Base-by-base conservation (phyloP, 2,113 vertebrate species). In the Balaenoptera acutorostrata region DNA sequence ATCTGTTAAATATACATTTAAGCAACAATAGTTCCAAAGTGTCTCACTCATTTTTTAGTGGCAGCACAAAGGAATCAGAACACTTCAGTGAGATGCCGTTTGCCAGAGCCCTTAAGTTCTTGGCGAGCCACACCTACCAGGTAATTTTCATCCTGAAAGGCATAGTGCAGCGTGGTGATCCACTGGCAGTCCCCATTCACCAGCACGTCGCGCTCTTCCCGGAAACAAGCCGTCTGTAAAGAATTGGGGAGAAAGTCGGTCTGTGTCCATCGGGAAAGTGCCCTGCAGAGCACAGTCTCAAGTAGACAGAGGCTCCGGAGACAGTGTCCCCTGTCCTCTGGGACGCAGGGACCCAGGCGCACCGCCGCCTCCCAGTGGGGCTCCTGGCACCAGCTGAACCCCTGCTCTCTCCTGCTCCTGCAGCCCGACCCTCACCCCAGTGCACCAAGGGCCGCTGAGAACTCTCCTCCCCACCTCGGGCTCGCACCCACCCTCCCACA, bases 171-270 rank as follows among this genome's bases (percentile, higher is more conserved):
- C 0, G 99, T 99, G 0, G 99, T 99, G 98, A 99, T 99, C 99
- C 99, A 99, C 98, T 99, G 99, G 92, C 99, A 99, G 98, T 99
- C 99, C 36, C 99, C 99, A 9, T 99, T 99, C 98, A 99, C 99
- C 98, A 99, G 98, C 88, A 99, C 99, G 0, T 99, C 99, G 0
- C 99, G 98, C 96, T 99, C 99, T 36, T 99, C 99, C 78, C 99
- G 98, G 98, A 99, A 99, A 95, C 99, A 99, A 12, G 99, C 99
- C 1, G 99, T 99, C 99, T 99, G 98, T 33, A 97, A 97, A 96
- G 27, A 96, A 64, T 6, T 0, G 31, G 33, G 61, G 49, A 81
- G 52, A 78, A 20, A 59, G 61, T 63, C 83, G 52, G 81, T 44
- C 14, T 13, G 25, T 4, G 27, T 8, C 55, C 15, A 0, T 0